Base-by-base conservation (phyloP, 2,888 invertebrate genomes). In the Drosophila paracracens region DNA sequence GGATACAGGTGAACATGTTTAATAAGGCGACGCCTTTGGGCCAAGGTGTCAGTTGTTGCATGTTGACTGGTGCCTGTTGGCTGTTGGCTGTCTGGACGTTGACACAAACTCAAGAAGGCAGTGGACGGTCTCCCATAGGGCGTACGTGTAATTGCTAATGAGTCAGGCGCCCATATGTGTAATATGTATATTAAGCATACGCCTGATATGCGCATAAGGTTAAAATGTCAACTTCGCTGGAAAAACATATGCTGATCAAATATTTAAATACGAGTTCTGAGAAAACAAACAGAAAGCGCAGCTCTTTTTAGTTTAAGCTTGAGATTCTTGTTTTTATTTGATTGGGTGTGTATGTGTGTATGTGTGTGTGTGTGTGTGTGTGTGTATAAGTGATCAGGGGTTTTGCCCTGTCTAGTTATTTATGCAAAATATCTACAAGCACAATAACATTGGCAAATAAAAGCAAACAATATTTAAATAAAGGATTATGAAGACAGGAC, bases 381-480 rank as follows among this genome's bases (percentile, higher is more conserved):
- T n/a, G 57, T 59, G 51, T 64, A 56, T 81, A 4, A 4, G 13
- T 21, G 25, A 35, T 35, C 50, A 65, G 70, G 62, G 57, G 59
- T 63, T 59, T 53, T 70, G 75, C 52, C 63, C 51, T 74, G 72
- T 74, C 70, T 79, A 76, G 89, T 87, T 87, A 85, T 87, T 87
- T 85, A 87, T 85, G 79, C 77, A 87, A 85, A 89, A 87, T 89
- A 87, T 74, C 82, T 79, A 70, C 82, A 74, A 82, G 81, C 86
- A 81, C 73, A 83, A 83, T 79, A 81, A 79, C 82, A 77, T 79
- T 66, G 70, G 68, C 88, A 84, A 89, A 89, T 89, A 87, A 74
- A 72, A 76, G 73, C 79, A 84, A 72, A 79, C 76, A 81, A 87
- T 86, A 89, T 84, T 84, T 89, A 79, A 84, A 89, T 89, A 89